Evolutionary conservation across 2,113 vertebrate species (phyloP), one percentile per base, ranked within the genome.

Genomic region (Pluvialis apricaria): DNA sequence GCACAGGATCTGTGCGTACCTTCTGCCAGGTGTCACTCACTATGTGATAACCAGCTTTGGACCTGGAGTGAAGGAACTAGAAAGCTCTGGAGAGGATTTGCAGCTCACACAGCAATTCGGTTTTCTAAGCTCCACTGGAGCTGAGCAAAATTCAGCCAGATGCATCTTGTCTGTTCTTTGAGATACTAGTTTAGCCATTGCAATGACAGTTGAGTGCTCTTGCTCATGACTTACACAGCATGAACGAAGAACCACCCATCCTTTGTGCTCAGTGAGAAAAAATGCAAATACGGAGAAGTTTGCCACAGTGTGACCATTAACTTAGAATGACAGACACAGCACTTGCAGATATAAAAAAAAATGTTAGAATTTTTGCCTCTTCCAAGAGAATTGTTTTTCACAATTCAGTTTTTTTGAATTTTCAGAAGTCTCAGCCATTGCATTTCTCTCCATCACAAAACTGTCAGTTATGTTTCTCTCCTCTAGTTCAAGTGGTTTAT

Each of bases 401-500:
- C 5, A n/a, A 55, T 25, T 92, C 6, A 19, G 2, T 21, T 69
- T 62, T 58, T 65, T 75, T 51, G 5, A 10, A 32, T 92, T 90
- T 87, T 92, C 72, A 55, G 20, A 82, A 62, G 14, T 61, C 54
- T 94, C 90, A 89, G 69, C 82, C 49, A 49, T 32, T 79, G 21
- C 15, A 36, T 93, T 95, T 85, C 14, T 64, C 49, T 28, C 36
- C 45, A 84, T 22, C 7, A 84, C 1, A 6, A 79, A 88, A 88
- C 62, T 93, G 92, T 88, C 68, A 84, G 76, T 91, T 92, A 68
- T 44, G 8, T 47, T 91, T 89, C 42, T 80, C 24, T 78, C 55
- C 26, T 89, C 69, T 58, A 31, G 40, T 94, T 97, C 65, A 93
- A 96, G 36, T 58, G 38, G 29, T 66, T 91, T 90, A 49, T 96